Conservation (phyloP, 2,888 invertebrate species). For the Tetranychus truncatus region DNA sequence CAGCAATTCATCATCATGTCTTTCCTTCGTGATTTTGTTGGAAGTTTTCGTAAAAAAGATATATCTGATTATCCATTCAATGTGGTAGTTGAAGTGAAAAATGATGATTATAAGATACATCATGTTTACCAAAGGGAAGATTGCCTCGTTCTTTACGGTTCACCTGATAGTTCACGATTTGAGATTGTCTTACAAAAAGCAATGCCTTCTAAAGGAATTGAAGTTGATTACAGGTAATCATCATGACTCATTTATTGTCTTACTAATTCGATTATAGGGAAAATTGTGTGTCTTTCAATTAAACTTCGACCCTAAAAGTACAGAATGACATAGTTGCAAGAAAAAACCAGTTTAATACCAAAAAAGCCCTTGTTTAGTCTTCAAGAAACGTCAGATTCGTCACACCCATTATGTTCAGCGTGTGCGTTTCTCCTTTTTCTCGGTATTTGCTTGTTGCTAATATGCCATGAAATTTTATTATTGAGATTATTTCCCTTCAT, state of each 20-base stretch:
- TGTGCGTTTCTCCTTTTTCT: neutral
- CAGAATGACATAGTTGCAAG: too few relatives aligned
- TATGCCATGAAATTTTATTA: neutral
- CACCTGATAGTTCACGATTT: conserved; percentile 31
- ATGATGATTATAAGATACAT: conserved; percentile 50
- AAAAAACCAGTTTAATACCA: neutral
- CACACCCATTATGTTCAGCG: neutral
- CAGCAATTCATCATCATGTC: neutral
- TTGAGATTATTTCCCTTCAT: neutral
- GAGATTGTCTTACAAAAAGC: conserved; percentile 27
- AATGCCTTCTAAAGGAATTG: conserved; percentile 39
- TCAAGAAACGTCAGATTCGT: neutral
- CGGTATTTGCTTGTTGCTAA: neutral
- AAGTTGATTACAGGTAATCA: conserved; percentile 4
- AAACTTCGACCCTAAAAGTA: too few relatives aligned
- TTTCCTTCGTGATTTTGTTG: conserved; percentile 13
- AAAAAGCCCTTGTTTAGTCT: neutral
- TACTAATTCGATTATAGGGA: too few relatives aligned
- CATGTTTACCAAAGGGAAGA: conserved; percentile 55
- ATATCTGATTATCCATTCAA: conserved; percentile 28
- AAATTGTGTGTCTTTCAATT: too few relatives aligned
- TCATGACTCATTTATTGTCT: neutral
- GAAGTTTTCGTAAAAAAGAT: conserved; percentile 5
- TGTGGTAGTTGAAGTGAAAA: conserved; percentile 53
- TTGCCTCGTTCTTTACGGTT: conserved; percentile 55